Evolutionary conservation across 30 jellyfish, hydroid and myxozoan species (phyloP).

Genomic region (Aurelia sp.): DNA sequence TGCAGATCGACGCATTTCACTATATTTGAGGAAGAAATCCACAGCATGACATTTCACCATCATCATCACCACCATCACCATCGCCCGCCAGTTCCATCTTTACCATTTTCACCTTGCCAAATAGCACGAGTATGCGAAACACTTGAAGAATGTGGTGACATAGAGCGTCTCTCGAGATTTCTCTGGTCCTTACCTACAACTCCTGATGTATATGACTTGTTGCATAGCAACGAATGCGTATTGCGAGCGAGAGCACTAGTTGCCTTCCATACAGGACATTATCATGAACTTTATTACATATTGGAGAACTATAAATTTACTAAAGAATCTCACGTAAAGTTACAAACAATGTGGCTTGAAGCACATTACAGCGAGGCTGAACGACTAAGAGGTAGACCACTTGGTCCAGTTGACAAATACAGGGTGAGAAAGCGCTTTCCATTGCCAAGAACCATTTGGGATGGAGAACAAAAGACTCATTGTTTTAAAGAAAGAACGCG

Average conservation of each 20-base stretch:
- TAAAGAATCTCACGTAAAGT: slow-evolving; percentile 84
- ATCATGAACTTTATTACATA: slow-evolving; percentile 89
- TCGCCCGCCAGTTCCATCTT: slow-evolving; percentile 69
- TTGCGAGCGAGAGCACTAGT: slow-evolving; percentile 92
- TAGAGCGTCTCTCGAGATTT: slow-evolving; percentile 89
- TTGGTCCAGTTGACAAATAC: slow-evolving; percentile 98
- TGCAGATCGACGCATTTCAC: no score
- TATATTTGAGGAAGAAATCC: background rate
- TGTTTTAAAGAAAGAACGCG: slow-evolving; percentile 93
- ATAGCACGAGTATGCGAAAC: slow-evolving; percentile 95
- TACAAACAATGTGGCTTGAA: slow-evolving; percentile 98
- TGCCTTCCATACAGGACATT: slow-evolving; percentile 91
- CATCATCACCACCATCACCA: slow-evolving; percentile 73
- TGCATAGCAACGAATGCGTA: slow-evolving; percentile 82
- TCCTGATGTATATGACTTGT: slow-evolving; percentile 82
- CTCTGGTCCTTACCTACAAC: slow-evolving; percentile 92
- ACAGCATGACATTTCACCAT: slow-evolving; percentile 40
- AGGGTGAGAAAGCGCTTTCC: slow-evolving; percentile 99
- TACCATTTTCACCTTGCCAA: slow-evolving; percentile 92
- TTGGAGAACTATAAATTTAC: slow-evolving; percentile 87
- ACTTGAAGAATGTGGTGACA: slow-evolving; percentile 96
- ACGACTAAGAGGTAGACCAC: slow-evolving; percentile 86
- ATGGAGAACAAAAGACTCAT: slow-evolving; percentile 98
- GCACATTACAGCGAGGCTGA: slow-evolving; percentile 98
- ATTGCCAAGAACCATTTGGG: slow-evolving; percentile 97